Evolutionary conservation across 2,888 invertebrate genomes (phyloP), one percentile per base, ranked within the genome.

Genomic region (Rotaria sp.): DNA sequence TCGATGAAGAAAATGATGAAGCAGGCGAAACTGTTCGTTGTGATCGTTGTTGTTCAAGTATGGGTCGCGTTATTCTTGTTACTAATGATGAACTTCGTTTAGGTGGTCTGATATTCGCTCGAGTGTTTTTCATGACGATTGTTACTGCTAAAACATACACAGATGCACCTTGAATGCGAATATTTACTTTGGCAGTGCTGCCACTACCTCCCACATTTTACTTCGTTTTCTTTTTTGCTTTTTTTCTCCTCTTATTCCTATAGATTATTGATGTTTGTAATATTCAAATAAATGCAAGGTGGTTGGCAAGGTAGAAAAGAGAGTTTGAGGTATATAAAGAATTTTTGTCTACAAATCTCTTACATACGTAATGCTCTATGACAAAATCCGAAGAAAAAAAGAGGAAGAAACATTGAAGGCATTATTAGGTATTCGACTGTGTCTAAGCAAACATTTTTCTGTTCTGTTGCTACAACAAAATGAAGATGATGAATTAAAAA

Each of bases 61-160:
- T 67, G 13, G 67, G 67, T 67, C 35, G 67, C 38, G 35, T 67
- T 4, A 67, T 67, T 10, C 26, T 15, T 24, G 80, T 11, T 13
- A 80, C 45, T 15, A 80, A n/a, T 45, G 80, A 80, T 45, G 45
- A n/a, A 80, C 80, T 80, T 45, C 80, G 80, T 80, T 45, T 41
- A 2, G 80, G 80, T 15, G 35, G 35, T 67, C 30, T 67, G 8
- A 38, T 67, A 67, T 38, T 67, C 15, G 67, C 21, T 67, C 35
- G 30, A 30, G 67, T 67, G 18, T 67, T 30, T 38, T 35, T 30
- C 67, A 67, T 67, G 0, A 38, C 5, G 18, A 35, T 7, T 15
- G 35, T 18, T 11, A 67, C 13, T 35, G 18, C 67, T 67, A 35
- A 67, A 67, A 67, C 30, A 67, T 35, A 67, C 30, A 67, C 18